These are phyloP conservation scores for Cinara cedri DNA, from an alignment of 2,888 invertebrate species.

Conservation along the genomic window DNA sequence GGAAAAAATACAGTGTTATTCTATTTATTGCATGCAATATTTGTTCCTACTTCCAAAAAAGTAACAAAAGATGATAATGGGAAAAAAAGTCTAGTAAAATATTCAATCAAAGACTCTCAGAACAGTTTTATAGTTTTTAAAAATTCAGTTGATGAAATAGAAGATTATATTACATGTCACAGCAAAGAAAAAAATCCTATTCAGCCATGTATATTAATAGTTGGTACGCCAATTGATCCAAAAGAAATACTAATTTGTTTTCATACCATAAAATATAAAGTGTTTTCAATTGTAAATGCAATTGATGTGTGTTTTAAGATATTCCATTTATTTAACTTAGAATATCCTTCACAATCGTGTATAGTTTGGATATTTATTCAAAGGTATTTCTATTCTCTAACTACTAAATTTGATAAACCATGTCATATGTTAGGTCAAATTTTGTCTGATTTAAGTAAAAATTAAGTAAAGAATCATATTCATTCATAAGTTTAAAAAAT, in stretches of 20 bases:
- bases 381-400: background rate
- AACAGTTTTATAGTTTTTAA: constrained; percentile 6
- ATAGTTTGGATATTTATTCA: constrained; percentile 12
- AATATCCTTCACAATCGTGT: background rate
- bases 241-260: background rate
- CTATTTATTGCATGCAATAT: constrained; percentile 9
- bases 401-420: constrained; percentile 6
- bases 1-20: background rate
- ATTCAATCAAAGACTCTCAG: constrained; percentile 9
- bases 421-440: background rate
- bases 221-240: background rate
- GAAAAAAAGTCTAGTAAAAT: background rate
- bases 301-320: constrained; percentile 3
- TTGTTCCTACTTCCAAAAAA: constrained; percentile 9
- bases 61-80: background rate
- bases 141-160: background rate
- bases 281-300: background rate
- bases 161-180: background rate
- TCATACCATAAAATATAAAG: background rate
- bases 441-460: background rate
- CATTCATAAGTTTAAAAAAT: too few species aligned
- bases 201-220: constrained; percentile 4
- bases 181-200: background rate
- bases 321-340: background rate
- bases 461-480: background rate